Evolutionary conservation across 2,888 invertebrate species (phyloP).

Genomic region (Stenoptilia bipunctidactyla): DNA sequence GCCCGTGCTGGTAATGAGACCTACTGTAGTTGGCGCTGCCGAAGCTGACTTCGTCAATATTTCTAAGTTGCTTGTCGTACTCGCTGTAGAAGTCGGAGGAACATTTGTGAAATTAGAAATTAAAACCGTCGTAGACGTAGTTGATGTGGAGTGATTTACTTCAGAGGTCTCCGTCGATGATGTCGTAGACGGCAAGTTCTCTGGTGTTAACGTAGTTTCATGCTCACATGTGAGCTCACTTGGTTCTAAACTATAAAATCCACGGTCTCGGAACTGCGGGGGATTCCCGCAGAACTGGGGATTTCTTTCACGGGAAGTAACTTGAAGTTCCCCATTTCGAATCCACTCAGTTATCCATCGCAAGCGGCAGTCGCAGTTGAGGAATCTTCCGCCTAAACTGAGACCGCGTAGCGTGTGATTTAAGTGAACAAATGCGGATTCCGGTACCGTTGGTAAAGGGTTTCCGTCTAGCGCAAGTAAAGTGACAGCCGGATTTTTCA

Average conservation of each 20-base stretch:
- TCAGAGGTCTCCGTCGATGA: conserved; percentile 17
- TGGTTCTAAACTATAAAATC: conserved; percentile 88
- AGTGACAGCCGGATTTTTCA: conserved; percentile 86
- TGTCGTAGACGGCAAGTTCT: conserved; percentile 25
- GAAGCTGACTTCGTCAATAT: conserved; percentile 16
- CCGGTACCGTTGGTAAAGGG: conserved; percentile 86
- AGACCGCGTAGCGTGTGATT: conserved; percentile 87
- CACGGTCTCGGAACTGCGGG: conserved; percentile 81
- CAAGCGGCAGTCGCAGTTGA: conserved; percentile 89
- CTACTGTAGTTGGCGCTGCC: conserved; percentile 15
- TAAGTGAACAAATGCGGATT: conserved; percentile 81
- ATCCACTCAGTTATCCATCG: conserved; percentile 95
- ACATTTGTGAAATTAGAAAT: conserved; percentile 17
- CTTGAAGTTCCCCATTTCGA: conserved; percentile 87
- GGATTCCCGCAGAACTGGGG: conserved; percentile 94
- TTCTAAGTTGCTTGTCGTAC: conserved; percentile 11
- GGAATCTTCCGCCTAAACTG: conserved; percentile 88
- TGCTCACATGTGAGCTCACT: conserved; percentile 77
- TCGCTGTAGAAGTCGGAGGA: conserved; percentile 28
- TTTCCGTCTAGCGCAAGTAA: conserved; percentile 92
- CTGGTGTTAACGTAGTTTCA: conserved; percentile 35
- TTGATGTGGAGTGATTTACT: neutral
- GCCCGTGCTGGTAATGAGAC: conserved; percentile 27
- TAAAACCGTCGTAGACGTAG: neutral
- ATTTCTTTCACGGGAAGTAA: conserved; percentile 91